phyloP scores from a whole-genome alignment of 2,888 invertebrate genomes.

The Eristalis arbustorum region DNA sequence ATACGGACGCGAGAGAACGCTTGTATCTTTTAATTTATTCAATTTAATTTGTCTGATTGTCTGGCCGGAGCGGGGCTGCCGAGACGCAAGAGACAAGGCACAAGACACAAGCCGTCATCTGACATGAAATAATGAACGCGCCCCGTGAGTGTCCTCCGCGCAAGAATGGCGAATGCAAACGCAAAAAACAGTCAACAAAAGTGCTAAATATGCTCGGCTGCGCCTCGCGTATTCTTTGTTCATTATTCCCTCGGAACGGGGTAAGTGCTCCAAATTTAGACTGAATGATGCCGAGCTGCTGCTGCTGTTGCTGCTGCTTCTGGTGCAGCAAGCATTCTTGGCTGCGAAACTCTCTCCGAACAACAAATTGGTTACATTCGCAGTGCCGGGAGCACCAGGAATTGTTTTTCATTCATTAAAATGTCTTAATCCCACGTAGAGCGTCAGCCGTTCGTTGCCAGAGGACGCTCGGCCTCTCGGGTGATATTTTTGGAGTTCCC shows the following conservation, averaged over 20 bases:
- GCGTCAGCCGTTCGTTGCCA: slow-evolving; percentile 5
- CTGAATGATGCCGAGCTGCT: slow-evolving; percentile 31
- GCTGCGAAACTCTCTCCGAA: not conserved
- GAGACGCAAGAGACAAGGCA: slow-evolving; percentile 48
- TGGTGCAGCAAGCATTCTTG: slow-evolving; percentile 7
- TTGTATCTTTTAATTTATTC: slow-evolving; percentile 68
- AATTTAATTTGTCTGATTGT: slow-evolving; percentile 70
- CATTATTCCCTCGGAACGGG: slow-evolving; percentile 45
- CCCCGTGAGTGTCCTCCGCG: slow-evolving; percentile 49
- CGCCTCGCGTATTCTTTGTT: slow-evolving; percentile 49
- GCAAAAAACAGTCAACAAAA: slow-evolving; percentile 11
- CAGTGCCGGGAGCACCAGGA: slow-evolving; percentile 64
- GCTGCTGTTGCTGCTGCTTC: slow-evolving; percentile 43
- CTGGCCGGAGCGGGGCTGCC: not conserved
- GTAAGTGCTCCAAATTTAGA: slow-evolving; percentile 65
- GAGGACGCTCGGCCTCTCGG: not conserved
- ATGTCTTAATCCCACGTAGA: slow-evolving; percentile 62
- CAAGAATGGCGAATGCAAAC: slow-evolving; percentile 15
- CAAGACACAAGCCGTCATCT: slow-evolving; percentile 57
- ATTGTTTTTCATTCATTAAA: slow-evolving; percentile 70
- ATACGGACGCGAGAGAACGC: slow-evolving; percentile 39
- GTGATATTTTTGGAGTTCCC: slow-evolving; percentile 40
- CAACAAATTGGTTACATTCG: slow-evolving; percentile 75
- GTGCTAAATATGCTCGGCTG: slow-evolving; percentile 31
- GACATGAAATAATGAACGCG: slow-evolving; percentile 68